phyloP scores from a whole-genome alignment of 1,140 invertebrate genomes.

The Luehdorfia chinensis region DNA sequence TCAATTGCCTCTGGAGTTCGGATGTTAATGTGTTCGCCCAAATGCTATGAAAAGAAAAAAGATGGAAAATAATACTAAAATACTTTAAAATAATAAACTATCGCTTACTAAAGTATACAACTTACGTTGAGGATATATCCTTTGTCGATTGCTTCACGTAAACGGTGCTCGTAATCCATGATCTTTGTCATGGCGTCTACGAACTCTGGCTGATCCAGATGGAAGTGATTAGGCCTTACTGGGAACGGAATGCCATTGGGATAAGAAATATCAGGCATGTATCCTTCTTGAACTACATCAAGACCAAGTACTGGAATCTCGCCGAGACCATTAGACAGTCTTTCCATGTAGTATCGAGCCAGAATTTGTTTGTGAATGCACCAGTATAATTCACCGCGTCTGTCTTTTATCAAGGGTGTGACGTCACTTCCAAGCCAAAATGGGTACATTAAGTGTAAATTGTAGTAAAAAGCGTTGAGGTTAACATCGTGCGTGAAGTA shows the following conservation, averaged over 20 bases:
- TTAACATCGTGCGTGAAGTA: slow-evolving; percentile 87
- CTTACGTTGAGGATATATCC: slow-evolving; percentile 77
- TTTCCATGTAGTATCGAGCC: slow-evolving; percentile 83
- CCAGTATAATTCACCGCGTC: slow-evolving; percentile 81
- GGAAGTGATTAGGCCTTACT: slow-evolving; percentile 73
- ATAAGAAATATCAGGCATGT: slow-evolving; percentile 80
- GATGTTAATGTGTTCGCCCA: slow-evolving; percentile 75
- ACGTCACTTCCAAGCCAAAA: slow-evolving; percentile 77
- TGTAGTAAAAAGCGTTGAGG: slow-evolving; percentile 84
- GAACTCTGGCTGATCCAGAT: slow-evolving; percentile 45
- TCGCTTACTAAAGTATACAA: slow-evolving; percentile 6
- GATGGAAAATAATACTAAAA: neutral
- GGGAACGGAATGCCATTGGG: slow-evolving; percentile 83
- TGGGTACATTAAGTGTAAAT: slow-evolving; percentile 81
- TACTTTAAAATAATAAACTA: slow-evolving; percentile 3
- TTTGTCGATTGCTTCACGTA: slow-evolving; percentile 80
- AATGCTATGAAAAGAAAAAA: slow-evolving; percentile 31
- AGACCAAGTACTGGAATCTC: slow-evolving; percentile 79
- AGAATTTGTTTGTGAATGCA: slow-evolving; percentile 80
- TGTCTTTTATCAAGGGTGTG: slow-evolving; percentile 70
- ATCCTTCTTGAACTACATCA: slow-evolving; percentile 80
- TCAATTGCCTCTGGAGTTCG: slow-evolving; percentile 77
- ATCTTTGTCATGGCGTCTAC: slow-evolving; percentile 69
- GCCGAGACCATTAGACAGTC: slow-evolving; percentile 80
- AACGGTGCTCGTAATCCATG: slow-evolving; percentile 78